Base-by-base conservation (phyloP, 2,888 invertebrate species). In the Drosophila recens region DNA sequence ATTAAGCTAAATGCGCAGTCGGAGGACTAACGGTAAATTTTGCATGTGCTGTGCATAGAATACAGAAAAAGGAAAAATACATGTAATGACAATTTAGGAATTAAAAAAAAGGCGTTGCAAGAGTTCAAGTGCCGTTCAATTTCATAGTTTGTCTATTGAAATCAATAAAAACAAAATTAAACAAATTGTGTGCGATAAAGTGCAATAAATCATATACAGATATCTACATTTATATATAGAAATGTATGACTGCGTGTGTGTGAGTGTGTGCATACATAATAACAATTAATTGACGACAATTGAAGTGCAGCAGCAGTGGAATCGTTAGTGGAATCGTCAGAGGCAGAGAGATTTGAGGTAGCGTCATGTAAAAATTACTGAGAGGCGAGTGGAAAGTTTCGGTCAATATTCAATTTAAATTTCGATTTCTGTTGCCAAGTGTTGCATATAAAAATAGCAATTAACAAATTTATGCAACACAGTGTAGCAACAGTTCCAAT, bases 391-490 rank as follows among this genome's bases (percentile, higher is more conserved):
- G 84, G 89, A 89, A 89, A 85, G 84, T 85, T 85, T 89, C 76
- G 48, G 70, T 67, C 62, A 70, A 71, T 78, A 65, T 79, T 75
- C 72, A 68, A 75, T 79, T 75, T 67, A 45, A 68, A 75, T 79
- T 75, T 67, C 56, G 72, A 73, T 85, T 77, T 64, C 54, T 34
- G 74, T 82, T 63, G 77, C 62, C 80, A 72, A 78, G 80, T 76
- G 68, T 57, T 67, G 61, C 51, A 56, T 72, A 58, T 83, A 83
- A 76, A 88, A 89, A 84, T 89, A 89, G 84, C 76, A 87, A 89
- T 89, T 89, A 83, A 84, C 74, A 70, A 79, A 83, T 89, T 87
- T 89, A 89, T 89, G 89, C 87, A 85, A 85, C 61, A 71, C 57
- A 61, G 53, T 46, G 64, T 38, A 62, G 53, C 51, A 48, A 65